Conservation (phyloP, 64 coral and sea anemone genomes). For the Pachyseris speciosa region DNA sequence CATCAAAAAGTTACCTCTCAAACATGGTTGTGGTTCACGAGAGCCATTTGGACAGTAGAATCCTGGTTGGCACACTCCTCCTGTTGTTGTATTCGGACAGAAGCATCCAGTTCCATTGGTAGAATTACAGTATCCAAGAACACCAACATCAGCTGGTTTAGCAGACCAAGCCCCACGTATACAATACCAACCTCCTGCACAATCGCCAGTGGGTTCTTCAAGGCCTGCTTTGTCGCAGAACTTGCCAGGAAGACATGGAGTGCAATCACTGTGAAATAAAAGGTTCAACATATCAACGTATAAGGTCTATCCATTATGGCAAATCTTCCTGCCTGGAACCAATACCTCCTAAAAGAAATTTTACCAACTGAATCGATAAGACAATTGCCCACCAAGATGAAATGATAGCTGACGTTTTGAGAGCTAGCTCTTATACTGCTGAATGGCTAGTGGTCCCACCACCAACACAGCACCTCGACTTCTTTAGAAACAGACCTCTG, state of each 20-base stretch:
- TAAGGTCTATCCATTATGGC: too few species aligned
- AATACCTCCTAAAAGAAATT: too few species aligned
- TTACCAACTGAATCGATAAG: too few species aligned
- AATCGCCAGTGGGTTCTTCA: conserved; percentile 66
- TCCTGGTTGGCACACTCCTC: conserved; percentile 85
- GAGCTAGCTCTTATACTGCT: too few species aligned
- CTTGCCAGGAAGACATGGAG: conserved; percentile 89
- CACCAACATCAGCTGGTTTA: conserved; percentile 77
- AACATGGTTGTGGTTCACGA: conserved; percentile 81
- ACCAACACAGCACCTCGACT: too few species aligned
- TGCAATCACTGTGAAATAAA: conserved; percentile 71
- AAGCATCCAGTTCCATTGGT: conserved; percentile 72
- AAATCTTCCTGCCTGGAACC: too few species aligned
- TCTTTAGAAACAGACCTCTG: too few species aligned
- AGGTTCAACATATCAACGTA: not conserved
- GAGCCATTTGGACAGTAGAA: conserved; percentile 90
- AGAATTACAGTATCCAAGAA: conserved; percentile 75
- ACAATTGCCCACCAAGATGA: too few species aligned
- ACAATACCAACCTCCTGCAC: conserved; percentile 90
- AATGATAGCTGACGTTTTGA: too few species aligned
- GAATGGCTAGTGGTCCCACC: too few species aligned
- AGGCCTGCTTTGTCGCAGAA: conserved; percentile 86
- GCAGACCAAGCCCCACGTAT: conserved; percentile 78
- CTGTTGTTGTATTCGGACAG: conserved; percentile 93
- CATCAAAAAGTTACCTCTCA: conserved; percentile 46